Conservation (phyloP, 2,888 invertebrate genomes). For the Andrena fulva region DNA sequence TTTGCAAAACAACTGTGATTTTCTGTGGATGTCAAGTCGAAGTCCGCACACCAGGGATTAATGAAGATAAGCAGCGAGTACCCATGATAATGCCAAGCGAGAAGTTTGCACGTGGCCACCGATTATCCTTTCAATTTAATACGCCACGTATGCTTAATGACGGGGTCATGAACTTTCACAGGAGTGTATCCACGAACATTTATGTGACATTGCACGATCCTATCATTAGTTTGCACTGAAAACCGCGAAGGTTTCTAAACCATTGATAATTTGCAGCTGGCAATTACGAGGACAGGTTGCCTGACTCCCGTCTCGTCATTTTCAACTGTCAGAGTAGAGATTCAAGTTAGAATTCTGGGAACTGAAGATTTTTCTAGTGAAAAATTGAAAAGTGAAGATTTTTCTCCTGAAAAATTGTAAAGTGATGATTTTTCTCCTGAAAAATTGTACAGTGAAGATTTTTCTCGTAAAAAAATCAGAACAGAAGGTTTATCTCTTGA, state of each 20-base stretch:
- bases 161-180: background rate
- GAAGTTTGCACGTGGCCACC: background rate
- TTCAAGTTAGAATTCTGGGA: background rate
- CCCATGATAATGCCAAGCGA: background rate
- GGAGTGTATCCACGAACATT: background rate
- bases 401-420: background rate
- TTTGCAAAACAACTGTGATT: background rate
- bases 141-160: conserved; percentile 21
- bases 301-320: background rate
- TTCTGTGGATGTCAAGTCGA: background rate
- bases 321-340: background rate
- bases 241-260: conserved; percentile 18
- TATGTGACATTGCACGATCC: background rate
- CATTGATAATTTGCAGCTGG: background rate
- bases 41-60: conserved; percentile 2
- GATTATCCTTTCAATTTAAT: conserved; percentile 35
- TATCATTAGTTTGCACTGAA: background rate
- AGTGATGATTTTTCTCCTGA: background rate
- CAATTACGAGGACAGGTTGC: background rate
- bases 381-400: background rate
- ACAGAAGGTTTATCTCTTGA: background rate
- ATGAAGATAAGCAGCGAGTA: conserved; percentile 1
- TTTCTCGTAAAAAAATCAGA: background rate
- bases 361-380: background rate
- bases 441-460: background rate